Evolutionary conservation across 2,888 invertebrate genomes (phyloP).

Genomic region (Periphyllus acericola): DNA sequence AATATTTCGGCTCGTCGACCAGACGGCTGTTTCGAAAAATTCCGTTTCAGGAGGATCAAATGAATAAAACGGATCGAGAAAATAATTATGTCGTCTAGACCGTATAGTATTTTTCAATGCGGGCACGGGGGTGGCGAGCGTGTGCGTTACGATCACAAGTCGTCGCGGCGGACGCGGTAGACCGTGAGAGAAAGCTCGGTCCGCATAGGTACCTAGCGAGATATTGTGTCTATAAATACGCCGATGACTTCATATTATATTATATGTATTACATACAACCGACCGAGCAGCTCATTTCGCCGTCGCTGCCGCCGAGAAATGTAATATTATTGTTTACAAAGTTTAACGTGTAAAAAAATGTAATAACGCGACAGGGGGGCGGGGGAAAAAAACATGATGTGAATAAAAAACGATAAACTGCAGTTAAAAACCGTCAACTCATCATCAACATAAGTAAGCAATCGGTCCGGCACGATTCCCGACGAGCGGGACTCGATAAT

Average conservation of each 20-base stretch:
- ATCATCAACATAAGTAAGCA: slow-evolving; percentile 17
- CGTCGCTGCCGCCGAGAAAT: not conserved
- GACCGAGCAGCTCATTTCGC: too few relatives aligned
- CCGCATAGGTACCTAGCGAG: not conserved
- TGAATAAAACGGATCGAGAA: not conserved
- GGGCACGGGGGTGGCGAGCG: not conserved
- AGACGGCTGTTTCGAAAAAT: slow-evolving; percentile 5
- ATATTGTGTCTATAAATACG: not conserved
- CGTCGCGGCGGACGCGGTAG: slow-evolving; percentile 1
- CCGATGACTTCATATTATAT: slow-evolving; percentile 25
- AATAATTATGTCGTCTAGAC: slow-evolving; percentile 3
- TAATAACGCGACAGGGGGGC: not conserved
- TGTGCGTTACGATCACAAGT: not conserved
- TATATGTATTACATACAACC: too few relatives aligned
- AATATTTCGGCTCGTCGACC: slow-evolving; percentile 18
- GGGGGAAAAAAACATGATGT: not conserved
- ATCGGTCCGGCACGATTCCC: slow-evolving; percentile 6
- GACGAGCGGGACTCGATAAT: slow-evolving; percentile 7
- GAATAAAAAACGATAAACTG: slow-evolving; percentile 21
- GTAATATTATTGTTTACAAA: slow-evolving; percentile 45
- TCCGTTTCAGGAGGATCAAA: not conserved
- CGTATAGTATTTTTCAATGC: not conserved
- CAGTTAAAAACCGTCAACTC: slow-evolving; percentile 52
- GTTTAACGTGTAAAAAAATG: not conserved
- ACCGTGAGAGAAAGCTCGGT: slow-evolving; percentile 42